Evolutionary conservation across 2,888 invertebrate species (phyloP).

Genomic region (Abrostola tripartita): DNA sequence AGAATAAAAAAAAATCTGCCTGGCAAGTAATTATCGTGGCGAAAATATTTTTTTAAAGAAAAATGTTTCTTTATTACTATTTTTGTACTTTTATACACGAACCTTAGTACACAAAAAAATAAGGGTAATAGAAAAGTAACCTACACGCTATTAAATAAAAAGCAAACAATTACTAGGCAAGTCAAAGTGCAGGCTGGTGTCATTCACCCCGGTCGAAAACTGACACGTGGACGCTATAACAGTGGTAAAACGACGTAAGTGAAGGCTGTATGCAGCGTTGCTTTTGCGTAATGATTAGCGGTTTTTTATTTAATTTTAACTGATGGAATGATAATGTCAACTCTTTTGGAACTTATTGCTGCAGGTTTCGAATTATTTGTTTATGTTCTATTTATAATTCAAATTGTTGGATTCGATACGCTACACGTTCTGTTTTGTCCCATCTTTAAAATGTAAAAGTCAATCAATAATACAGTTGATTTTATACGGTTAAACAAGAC

Average conservation of each 20-base stretch:
- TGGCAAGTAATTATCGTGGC: no score
- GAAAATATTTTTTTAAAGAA: neutral
- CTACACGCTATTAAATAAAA: constrained; percentile 41
- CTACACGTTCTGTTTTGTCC: neutral
- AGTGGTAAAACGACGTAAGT: constrained; percentile 48
- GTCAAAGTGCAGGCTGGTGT: constrained; percentile 77
- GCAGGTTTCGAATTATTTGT: constrained; percentile 19
- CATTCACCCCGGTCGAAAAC: constrained; percentile 75
- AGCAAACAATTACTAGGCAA: constrained; percentile 65
- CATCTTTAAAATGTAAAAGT: neutral
- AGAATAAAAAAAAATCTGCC: neutral
- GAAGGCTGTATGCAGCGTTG: constrained; percentile 35
- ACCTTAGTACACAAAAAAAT: neutral
- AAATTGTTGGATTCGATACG: neutral
- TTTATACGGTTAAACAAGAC: no score
- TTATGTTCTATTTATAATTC: neutral
- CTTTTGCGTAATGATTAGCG: constrained; percentile 31
- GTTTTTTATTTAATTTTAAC: constrained; percentile 21
- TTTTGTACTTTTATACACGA: neutral
- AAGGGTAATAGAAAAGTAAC: constrained; percentile 9
- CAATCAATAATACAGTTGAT: no score
- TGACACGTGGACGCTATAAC: constrained; percentile 71
- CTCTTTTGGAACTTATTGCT: constrained; percentile 15
- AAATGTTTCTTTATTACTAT: neutral
- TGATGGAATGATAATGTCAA: constrained; percentile 38